Evolutionary conservation across 2,797 vertebrate species (phyloP).

Genomic region (Selene dorsalis): DNA sequence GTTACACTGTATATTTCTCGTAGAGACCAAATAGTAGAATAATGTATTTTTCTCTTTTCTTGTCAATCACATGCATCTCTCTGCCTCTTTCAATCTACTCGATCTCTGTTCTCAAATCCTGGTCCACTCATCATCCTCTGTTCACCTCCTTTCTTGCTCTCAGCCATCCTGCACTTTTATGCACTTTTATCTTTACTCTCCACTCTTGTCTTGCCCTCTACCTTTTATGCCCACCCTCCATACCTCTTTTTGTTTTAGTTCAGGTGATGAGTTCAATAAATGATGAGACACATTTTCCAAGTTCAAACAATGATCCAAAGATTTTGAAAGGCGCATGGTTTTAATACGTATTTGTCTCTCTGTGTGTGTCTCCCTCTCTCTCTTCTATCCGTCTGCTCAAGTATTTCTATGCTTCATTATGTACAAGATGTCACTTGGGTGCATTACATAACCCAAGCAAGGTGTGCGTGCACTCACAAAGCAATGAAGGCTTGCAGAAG

Average conservation of each 20-base stretch:
- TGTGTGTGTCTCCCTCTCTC: neutral
- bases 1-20: slow-evolving; percentile 11
- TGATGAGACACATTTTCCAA: slow-evolving; percentile 14
- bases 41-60: slow-evolving; percentile 15
- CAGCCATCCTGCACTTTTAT: neutral
- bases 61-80: slow-evolving; percentile 51
- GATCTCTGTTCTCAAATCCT: slow-evolving; percentile 37
- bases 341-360: slow-evolving; percentile 7
- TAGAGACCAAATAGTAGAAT: slow-evolving; percentile 2
- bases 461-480: neutral
- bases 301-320: slow-evolving; percentile 5
- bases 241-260: neutral
- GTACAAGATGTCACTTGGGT: neutral
- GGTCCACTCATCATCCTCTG: slow-evolving; percentile 21
- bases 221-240: neutral
- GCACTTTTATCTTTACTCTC: slow-evolving; percentile 27
- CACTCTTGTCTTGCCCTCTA: neutral
- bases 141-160: slow-evolving; percentile 25
- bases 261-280: slow-evolving; percentile 16
- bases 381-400: slow-evolving; percentile 9
- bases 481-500: neutral
- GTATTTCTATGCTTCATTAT: neutral
- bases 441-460: neutral
- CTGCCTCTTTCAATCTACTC: slow-evolving; percentile 30
- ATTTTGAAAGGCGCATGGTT: neutral